Conservation (phyloP, 2,113 vertebrate genomes). For the Pica pica region DNA sequence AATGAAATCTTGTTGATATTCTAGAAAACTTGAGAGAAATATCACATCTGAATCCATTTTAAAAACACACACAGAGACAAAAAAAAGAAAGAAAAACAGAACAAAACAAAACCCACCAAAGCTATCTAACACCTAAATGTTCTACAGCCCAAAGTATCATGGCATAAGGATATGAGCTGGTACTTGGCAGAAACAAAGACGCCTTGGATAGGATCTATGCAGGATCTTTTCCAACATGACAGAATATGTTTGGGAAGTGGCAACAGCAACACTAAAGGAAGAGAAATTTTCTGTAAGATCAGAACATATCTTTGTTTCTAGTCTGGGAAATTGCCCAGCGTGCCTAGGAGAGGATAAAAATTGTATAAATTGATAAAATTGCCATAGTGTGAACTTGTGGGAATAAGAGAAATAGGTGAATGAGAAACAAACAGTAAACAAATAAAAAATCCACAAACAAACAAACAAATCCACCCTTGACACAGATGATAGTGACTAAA, state of each 20-base stretch:
- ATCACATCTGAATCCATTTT: background rate
- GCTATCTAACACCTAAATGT: background rate
- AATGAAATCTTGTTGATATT: background rate
- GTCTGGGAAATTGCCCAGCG: background rate
- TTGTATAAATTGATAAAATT: background rate
- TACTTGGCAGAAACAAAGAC: background rate
- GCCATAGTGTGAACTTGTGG: rapidly evolving
- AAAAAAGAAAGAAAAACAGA: background rate
- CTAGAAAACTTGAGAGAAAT: background rate
- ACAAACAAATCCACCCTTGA: background rate
- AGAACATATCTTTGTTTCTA: background rate
- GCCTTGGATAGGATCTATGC: background rate
- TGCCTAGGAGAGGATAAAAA: background rate
- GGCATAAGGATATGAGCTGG: background rate
- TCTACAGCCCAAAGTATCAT: background rate
- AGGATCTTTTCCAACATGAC: background rate
- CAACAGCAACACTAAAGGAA: background rate
- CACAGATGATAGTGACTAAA: background rate
- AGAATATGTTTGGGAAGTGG: background rate
- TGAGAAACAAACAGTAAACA: background rate
- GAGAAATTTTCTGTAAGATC: background rate
- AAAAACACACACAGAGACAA: background rate
- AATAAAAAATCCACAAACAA: background rate
- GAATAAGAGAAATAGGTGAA: background rate
- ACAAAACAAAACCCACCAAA: background rate